Conservation (phyloP, 2,797 vertebrate species). For the Spondyliosoma cantharus region DNA sequence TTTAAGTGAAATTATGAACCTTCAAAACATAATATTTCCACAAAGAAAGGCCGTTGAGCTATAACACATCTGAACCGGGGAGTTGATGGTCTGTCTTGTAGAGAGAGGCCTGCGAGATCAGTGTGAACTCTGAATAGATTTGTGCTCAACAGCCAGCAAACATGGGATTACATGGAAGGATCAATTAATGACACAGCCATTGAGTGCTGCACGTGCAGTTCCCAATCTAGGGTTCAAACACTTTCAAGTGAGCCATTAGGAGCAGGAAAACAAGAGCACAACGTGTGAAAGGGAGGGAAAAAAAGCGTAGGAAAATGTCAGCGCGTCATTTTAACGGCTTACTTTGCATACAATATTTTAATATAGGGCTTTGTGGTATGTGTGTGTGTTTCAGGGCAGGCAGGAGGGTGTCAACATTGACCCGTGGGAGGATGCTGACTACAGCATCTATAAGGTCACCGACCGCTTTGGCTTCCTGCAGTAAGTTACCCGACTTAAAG, state of each 20-base stretch:
- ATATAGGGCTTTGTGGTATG: slow-evolving; percentile 2
- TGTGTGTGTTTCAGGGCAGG: slow-evolving; percentile 84
- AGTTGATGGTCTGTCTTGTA: background rate
- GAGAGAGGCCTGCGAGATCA: background rate
- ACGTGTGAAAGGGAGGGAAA: background rate
- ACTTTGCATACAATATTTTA: background rate
- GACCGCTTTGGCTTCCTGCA: slow-evolving; percentile 93
- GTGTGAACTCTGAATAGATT: slow-evolving; percentile 5
- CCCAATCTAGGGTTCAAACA: slow-evolving; percentile 3
- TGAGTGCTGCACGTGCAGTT: background rate
- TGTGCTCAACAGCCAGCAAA: slow-evolving; percentile 2
- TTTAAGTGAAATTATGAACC: background rate
- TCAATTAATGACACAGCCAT: slow-evolving; percentile 5
- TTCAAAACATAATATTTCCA: background rate
- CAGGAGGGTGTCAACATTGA: slow-evolving; percentile 88
- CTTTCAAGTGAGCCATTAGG: background rate
- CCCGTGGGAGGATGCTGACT: slow-evolving; percentile 93
- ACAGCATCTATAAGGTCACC: slow-evolving; percentile 89
- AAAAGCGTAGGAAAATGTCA: background rate
- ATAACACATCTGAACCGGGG: too few relatives aligned
- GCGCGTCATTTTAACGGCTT: background rate
- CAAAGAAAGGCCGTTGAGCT: background rate
- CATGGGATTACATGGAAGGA: background rate
- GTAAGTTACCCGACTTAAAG: slow-evolving; percentile 81
- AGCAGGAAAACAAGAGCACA: background rate